Evolutionary conservation across 2,797 vertebrate genomes (phyloP).

Genomic region (Sebastiscus albofasciatus): DNA sequence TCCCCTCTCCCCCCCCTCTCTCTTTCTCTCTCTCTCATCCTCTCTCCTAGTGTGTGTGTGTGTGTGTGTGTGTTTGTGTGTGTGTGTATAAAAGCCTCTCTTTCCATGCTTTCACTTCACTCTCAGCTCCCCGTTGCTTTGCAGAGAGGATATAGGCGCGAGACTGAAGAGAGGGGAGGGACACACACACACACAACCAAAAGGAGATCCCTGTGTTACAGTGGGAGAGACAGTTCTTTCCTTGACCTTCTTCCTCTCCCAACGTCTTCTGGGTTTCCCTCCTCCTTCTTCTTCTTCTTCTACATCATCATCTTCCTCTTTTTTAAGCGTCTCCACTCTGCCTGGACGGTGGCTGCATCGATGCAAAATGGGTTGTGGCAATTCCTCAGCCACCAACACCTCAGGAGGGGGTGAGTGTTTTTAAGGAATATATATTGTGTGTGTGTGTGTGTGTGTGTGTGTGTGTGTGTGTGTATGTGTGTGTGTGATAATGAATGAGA

Average conservation of each 20-base stretch:
- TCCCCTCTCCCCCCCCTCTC: constrained; percentile 19
- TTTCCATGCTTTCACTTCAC: constrained; percentile 67
- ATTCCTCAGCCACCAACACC: constrained; percentile 85
- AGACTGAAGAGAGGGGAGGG: constrained; percentile 18
- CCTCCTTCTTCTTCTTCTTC: background rate
- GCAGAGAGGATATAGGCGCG: constrained; percentile 57
- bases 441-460: background rate
- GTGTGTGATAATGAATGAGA: background rate
- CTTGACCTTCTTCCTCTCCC: constrained; percentile 38
- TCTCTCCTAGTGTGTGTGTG: constrained; percentile 37
- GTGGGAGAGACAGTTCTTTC: constrained; percentile 58
- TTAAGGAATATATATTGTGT: constrained; percentile 13
- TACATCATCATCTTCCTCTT: constrained; percentile 3
- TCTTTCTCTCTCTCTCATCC: constrained; percentile 10
- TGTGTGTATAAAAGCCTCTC: constrained; percentile 65
- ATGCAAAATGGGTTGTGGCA: constrained; percentile 88
- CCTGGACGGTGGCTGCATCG: constrained; percentile 72
- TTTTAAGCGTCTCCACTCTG: constrained; percentile 44
- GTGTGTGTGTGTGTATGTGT: background rate
- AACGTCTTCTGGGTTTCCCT: constrained; percentile 27
- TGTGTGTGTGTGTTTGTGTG: constrained; percentile 37
- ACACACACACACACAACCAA: constrained; percentile 12
- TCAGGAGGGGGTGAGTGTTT: constrained; percentile 83
- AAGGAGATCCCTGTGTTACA: constrained; percentile 54
- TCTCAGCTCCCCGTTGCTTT: constrained; percentile 65